A percentile compares a stretch with the other conserved stretches of the same genome.
Conservation (phyloP, 2,797 vertebrate genomes). For the Sebastes alutus region DNA sequence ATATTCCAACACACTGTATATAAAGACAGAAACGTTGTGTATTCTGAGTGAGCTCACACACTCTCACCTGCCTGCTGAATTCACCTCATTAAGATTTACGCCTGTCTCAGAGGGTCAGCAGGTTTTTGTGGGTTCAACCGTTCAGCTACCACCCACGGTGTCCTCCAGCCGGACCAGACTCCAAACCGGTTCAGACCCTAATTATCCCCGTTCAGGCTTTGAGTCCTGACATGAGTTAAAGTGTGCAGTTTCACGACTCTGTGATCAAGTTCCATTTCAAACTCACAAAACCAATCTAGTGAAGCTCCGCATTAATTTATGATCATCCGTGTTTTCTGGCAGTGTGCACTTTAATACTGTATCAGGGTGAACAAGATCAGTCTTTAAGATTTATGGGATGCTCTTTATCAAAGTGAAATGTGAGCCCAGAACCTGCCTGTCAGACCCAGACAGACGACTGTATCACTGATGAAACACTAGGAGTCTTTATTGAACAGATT, state of each 20-base stretch:
- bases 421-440: conserved; percentile 26
- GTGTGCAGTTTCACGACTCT: conserved; percentile 1
- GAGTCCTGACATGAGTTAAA: conserved; percentile 11
- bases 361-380: background rate
- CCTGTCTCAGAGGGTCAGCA: background rate
- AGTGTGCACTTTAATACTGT: background rate
- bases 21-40: background rate
- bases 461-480: background rate
- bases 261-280: conserved; percentile 16
- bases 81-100: background rate
- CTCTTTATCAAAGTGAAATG: background rate
- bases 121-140: background rate
- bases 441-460: background rate
- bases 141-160: conserved; percentile 13
- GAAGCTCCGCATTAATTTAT: conserved; percentile 19
- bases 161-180: background rate
- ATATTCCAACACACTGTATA: background rate
- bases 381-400: conserved; percentile 15
- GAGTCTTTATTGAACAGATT: background rate
- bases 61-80: conserved; percentile 1
- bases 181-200: background rate
- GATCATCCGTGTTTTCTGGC: background rate
- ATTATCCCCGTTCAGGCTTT: conserved; percentile 4
- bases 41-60: background rate
- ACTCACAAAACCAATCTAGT: background rate